These are phyloP conservation scores for Cottus gobio DNA, from an alignment of 2,113 vertebrate species.

Conservation along the genomic window DNA sequence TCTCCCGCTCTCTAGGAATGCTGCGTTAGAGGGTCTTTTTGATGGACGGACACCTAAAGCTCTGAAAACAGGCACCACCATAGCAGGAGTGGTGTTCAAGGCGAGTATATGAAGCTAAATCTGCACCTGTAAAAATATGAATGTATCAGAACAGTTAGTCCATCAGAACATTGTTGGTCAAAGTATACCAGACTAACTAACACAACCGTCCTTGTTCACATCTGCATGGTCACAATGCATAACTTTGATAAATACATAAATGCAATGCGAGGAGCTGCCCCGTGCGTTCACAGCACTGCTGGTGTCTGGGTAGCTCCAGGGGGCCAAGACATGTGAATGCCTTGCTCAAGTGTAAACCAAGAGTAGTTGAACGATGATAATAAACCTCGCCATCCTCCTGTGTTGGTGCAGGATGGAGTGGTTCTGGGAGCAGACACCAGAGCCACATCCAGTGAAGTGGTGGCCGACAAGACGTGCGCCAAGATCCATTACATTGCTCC, in stretches of 20 bases:
- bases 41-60: constrained; percentile 62
- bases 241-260: no score
- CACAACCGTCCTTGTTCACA: no score
- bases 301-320: no score
- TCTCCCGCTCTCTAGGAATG: constrained; percentile 67
- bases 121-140: not conserved
- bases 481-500: constrained; percentile 85
- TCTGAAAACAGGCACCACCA: constrained; percentile 83
- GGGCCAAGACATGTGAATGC: no score
- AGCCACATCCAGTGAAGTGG: constrained; percentile 80
- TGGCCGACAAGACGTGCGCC: constrained; percentile 81
- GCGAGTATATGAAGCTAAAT: constrained; percentile 38
- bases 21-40: constrained; percentile 60
- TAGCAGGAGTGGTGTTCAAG: constrained; percentile 82
- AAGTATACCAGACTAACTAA: no score
- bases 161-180: no score
- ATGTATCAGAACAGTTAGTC: not conserved
- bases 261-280: no score
- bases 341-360: not conserved
- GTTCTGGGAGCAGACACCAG: constrained; percentile 85
- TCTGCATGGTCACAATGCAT: no score
- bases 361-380: no score
- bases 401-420: constrained; percentile 80
- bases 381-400: not conserved
- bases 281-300: no score